Evolutionary conservation across 2,113 vertebrate species (phyloP), one percentile per base, ranked within the genome.

Genomic region (Irena cyanogastra): DNA sequence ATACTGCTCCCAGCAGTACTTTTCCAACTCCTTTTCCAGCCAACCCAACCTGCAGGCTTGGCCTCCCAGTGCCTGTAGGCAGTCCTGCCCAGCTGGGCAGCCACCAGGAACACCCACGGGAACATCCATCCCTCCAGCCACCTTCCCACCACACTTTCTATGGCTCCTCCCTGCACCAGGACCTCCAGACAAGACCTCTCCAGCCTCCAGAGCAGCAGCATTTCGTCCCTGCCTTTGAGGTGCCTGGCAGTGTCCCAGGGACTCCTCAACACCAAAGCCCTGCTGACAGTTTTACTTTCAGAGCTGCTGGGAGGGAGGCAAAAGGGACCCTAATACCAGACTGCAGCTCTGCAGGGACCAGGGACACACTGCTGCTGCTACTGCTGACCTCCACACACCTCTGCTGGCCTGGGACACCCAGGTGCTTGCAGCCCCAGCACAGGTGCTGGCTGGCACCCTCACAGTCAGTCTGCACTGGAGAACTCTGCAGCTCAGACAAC

Each of bases 331-430:
- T 17, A 28, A 1, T 4, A 16, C 1, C 57, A 4, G 19, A 14
- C 9, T 4, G 4, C 44, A 30, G 61, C 35, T 47, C 76, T 54
- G 59, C 9, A 14, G 56, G n/a, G 14, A 45, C 23, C 33, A 20
- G 0, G 3, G 56, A 23, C 42, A 22, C 60, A 1, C 16, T 44
- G 4, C 19, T 2, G 7, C 41, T 16, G 70, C 41, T 68, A 3
- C 63, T 35, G 59, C 80, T 39, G 45, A 28, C 39, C 44, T 16
- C 1, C 42, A 14, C 49, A 5, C 4, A 11, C 9, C 14, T 12
- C 11, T 9, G 33, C 39, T 59, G 28, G 13, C 12, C 31, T 2
- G 2, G 41, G n/a, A 18, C 0, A 0, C 22, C n/a, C 0, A 0
- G 27, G 19, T 1, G 4, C 4, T 11, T 10, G 54, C 64, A 74